Evolutionary conservation across 2,797 vertebrate species (phyloP).

Genomic region (Ictinia mississippiensis): DNA sequence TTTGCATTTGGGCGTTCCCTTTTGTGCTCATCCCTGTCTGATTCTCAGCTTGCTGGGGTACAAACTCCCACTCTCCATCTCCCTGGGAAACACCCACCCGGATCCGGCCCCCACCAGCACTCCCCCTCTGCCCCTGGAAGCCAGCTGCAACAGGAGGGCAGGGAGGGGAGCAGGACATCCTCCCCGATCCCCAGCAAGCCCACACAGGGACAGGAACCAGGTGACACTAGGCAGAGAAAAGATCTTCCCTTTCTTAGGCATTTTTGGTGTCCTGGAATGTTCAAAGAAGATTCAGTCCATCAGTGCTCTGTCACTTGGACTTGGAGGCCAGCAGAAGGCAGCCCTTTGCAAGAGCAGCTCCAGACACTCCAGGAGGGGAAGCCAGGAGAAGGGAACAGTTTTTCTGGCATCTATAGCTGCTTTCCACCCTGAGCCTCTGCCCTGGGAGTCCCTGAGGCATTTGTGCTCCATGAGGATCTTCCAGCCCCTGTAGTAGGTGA

Average conservation of each 20-base stretch:
- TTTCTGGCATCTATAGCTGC: background rate
- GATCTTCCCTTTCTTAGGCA: background rate
- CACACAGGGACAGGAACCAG: background rate
- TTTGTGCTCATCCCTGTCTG: background rate
- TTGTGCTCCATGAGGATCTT: background rate
- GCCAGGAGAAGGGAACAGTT: background rate
- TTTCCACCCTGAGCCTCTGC: background rate
- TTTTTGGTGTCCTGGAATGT: background rate
- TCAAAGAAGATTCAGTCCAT: background rate
- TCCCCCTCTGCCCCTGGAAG: background rate
- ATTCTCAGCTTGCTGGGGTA: background rate
- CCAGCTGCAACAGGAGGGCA: background rate
- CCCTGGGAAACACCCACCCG: background rate
- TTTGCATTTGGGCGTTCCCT: background rate
- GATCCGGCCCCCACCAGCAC: background rate
- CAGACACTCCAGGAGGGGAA: background rate
- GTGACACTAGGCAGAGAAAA: background rate
- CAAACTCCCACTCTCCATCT: background rate
- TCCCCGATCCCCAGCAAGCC: background rate
- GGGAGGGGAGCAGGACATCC: background rate
- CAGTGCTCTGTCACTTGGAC: background rate
- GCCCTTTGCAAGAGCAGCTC: background rate
- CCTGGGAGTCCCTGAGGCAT: background rate
- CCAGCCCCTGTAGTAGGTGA: background rate
- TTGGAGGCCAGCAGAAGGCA: background rate